Conservation (phyloP, 2,888 invertebrate genomes). For the Cremastinae sp. region DNA sequence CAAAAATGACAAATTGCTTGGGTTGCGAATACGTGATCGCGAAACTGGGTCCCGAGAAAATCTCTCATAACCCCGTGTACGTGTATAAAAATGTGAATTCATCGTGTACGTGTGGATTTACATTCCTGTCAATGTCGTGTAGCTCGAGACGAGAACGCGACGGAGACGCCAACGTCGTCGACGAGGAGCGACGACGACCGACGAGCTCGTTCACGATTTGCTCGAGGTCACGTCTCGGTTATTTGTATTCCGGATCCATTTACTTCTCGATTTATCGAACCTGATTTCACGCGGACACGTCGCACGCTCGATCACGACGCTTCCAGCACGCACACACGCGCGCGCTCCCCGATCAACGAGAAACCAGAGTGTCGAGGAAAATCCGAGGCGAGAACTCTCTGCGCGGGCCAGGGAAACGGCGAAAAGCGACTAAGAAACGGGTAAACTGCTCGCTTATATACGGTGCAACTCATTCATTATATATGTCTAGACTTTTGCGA, state of each 20-base stretch:
- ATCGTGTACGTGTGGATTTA: conserved; percentile 66
- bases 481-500: too few relatives aligned
- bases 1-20: conserved; percentile 35
- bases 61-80: conserved; percentile 36
- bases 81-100: conserved; percentile 1
- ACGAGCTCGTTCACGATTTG: conserved; percentile 55
- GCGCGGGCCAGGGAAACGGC: background rate
- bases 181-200: conserved; percentile 40
- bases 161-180: conserved; percentile 39
- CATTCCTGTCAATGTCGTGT: conserved; percentile 79
- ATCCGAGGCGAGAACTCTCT: background rate
- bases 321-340: conserved; percentile 51
- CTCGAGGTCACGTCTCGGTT: conserved; percentile 62
- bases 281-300: conserved; percentile 59
- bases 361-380: conserved; percentile 1
- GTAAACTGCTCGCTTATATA: too few relatives aligned
- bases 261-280: conserved; percentile 73
- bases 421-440: too few relatives aligned
- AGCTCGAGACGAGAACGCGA: conserved; percentile 19
- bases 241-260: conserved; percentile 69
- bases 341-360: conserved; percentile 1
- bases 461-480: too few relatives aligned
- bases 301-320: conserved; percentile 55
- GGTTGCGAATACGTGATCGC: conserved; percentile 39
- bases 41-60: conserved; percentile 50